Base-by-base conservation (phyloP, 2,797 vertebrate species). In the Silurus lanzhouensis region DNA sequence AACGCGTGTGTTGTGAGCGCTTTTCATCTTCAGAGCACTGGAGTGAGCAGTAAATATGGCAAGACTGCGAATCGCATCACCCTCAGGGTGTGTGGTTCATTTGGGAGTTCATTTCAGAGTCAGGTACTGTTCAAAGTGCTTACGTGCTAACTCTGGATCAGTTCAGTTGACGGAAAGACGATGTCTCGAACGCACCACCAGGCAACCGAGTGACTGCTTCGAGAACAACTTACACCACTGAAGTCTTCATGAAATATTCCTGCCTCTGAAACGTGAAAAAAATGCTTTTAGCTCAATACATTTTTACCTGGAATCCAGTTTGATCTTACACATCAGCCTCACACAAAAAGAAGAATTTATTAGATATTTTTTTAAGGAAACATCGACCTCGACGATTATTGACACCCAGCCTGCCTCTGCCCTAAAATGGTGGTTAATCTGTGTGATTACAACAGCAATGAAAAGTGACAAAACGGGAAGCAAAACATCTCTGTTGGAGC, bases 391-490 rank as follows among this genome's bases (percentile, higher is more conserved):
- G 13, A 25, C 57, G 63, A 64, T 75, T 87, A 87, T 66, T 60
- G 85, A 64, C 68, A 57, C 38, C 14, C 58, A 2, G 57, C 14
- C 20, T 46, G 67, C 60, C 31, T 20, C 66, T 1, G n/a, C 25
- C 63, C 78, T 81, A 46, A 83, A 89, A 87, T 60, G 78, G 27
- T 38, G 38, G 72, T 74, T 85, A 86, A 87, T 87, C 58, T 58
- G 70, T 46, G n/a, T 82, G 72, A 90, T 87, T 82, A 85, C 22
- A 64, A 78, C 55, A 67, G 81, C 63, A 74, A 86, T 57, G 67
- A 66, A 80, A 78, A 82, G 80, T 48, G 68, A 89, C 72, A 78
- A 77, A 90, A 76, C 57, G 67, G 67, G 76, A 85, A 88, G 81
- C 66, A 83, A 67, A 88, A 81, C 82, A 84, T 80, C 84, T 84